Base-by-base conservation (phyloP, 2,113 vertebrate genomes). In the Dryoscopus gambensis region DNA sequence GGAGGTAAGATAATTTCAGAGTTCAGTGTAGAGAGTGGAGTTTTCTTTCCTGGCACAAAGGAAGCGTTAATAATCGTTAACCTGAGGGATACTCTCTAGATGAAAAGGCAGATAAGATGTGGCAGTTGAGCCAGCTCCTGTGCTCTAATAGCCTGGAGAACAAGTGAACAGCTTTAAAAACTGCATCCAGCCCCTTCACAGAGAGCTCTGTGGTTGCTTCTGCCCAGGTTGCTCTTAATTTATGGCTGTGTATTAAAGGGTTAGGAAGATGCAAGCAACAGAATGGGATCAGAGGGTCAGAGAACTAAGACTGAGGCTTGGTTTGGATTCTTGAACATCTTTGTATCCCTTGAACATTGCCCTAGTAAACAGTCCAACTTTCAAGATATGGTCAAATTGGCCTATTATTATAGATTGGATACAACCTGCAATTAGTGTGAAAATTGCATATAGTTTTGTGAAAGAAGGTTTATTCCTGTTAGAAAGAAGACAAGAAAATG, bases 171-270 rank as follows among this genome's bases (percentile, higher is more conserved):
- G 42, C 55, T 92, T 65, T 60, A 50, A 57, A 85, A 79, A 65
- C 10, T 33, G 35, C 27, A 60, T 39, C n/a, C 27, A 52, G 42
- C n/a, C 37, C 40, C 82, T 94, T 52, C 25, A 31, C 44, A 63
- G 47, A 24, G 28, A 55, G 47, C 37, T 68, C 10, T 64, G 0
- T 60, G 49, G n/a, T 79, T 0, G 0, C 14, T 63, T 9, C 21
- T 85, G n/a, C 33, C 47, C 47, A 47, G 28, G 25, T 33, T 79
- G 35, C 31, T 89, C 60, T 52, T 73, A 75, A 68, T 91, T 89
- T 84, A 42, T 70, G 49, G 10, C 49, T 60, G 4, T 2, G 4
- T 68, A 37, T 77, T 67, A 57, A 50, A 73, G 22, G 16, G 11
- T 49, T 80, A 27, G 59, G 53, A 86, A 84, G 27, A 56, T 39